A percentile compares a stretch with the other conserved stretches of the same genome.
phyloP scores from a whole-genome alignment of 2,797 vertebrate genomes.

The Sebastes cheni region DNA sequence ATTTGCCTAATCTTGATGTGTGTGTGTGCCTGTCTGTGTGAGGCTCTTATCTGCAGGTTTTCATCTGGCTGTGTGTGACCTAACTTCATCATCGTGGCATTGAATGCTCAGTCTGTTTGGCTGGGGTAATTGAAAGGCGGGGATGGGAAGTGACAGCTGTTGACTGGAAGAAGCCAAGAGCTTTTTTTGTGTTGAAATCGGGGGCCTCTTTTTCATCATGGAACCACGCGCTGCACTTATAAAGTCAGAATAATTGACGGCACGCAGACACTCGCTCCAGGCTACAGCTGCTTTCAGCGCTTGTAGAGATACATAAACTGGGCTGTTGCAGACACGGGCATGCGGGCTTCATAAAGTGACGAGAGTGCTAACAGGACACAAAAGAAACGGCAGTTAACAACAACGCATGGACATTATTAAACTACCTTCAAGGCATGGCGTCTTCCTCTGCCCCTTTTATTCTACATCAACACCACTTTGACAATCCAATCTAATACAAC shows the following conservation, averaged over 20 bases:
- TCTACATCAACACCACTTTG: background rate
- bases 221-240: conserved; percentile 5
- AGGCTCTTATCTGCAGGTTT: conserved; percentile 58
- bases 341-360: background rate
- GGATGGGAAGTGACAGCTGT: conserved; percentile 59
- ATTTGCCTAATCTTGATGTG: conserved; percentile 13
- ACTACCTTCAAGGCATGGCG: conserved; percentile 4
- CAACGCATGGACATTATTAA: conserved; percentile 2
- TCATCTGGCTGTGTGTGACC: conserved; percentile 54
- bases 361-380: background rate
- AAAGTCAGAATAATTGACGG: conserved; percentile 31
- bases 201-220: conserved; percentile 13
- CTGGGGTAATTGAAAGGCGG: conserved; percentile 39
- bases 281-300: conserved; percentile 27
- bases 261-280: conserved; percentile 17
- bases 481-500: background rate
- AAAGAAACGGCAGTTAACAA: conserved; percentile 6
- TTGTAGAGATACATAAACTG: conserved; percentile 18
- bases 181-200: conserved; percentile 9
- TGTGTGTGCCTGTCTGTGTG: conserved; percentile 24
- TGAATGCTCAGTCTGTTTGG: conserved; percentile 38
- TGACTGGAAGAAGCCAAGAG: conserved; percentile 52
- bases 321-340: conserved; percentile 4
- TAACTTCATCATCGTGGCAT: conserved; percentile 18
- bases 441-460: background rate